Percentiles rank a stretch among this genome's conserved stretches.
Evolutionary conservation across 2,797 vertebrate species (phyloP).

Genomic region (Clarias fuscus): DNA sequence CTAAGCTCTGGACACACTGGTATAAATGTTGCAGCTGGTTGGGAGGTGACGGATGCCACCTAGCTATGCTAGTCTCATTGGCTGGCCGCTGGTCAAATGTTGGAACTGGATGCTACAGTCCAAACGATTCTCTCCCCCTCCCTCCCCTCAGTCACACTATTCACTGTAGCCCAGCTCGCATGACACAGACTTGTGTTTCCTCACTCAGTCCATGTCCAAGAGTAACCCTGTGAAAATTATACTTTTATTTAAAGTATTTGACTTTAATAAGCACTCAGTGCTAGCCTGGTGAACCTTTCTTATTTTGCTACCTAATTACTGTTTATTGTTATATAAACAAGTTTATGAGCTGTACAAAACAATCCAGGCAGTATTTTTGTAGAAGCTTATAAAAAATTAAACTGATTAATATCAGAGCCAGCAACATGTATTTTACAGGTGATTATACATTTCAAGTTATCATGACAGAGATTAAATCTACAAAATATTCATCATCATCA

Average conservation of each 20-base stretch:
- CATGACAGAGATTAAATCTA: not conserved
- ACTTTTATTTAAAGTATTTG: slow-evolving; percentile 1
- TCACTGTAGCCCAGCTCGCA: slow-evolving; percentile 1
- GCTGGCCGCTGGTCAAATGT: slow-evolving; percentile 80
- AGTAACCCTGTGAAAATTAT: slow-evolving; percentile 25
- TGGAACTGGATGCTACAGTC: slow-evolving; percentile 55
- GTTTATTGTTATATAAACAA: no score
- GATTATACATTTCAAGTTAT: not conserved
- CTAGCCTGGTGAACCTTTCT: not conserved
- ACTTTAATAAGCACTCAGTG: not conserved
- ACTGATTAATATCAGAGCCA: not conserved
- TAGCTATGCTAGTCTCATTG: slow-evolving; percentile 76
- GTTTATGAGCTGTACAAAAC: not conserved
- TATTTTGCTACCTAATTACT: not conserved
- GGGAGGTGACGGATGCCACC: slow-evolving; percentile 77
- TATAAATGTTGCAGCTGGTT: slow-evolving; percentile 73
- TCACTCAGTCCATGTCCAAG: slow-evolving; percentile 33
- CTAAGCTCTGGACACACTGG: slow-evolving; percentile 38
- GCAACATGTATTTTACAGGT: not conserved
- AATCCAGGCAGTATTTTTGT: not conserved
- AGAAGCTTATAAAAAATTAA: not conserved
- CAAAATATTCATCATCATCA: not conserved
- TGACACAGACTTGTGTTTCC: slow-evolving; percentile 20
- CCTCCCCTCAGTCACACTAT: slow-evolving; percentile 12
- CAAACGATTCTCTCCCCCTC: not conserved